phyloP scores from a whole-genome alignment of 2,113 vertebrate species.

The Cochlearius cochlearius region DNA sequence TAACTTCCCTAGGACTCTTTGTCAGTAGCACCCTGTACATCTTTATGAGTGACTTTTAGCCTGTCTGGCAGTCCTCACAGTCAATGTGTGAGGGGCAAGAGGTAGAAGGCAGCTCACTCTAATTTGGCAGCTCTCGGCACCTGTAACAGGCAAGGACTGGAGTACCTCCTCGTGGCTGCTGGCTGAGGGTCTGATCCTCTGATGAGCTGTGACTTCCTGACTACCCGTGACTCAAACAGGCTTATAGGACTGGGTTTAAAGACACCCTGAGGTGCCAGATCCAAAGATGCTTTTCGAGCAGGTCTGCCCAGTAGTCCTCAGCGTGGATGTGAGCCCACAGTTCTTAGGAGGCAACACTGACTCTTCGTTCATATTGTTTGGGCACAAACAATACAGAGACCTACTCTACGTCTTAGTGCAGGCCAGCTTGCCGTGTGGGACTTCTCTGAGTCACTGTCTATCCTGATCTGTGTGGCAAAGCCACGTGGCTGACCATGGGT shows the following conservation, averaged over 20 bases:
- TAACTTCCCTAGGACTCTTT: not conserved
- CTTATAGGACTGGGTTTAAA: not conserved
- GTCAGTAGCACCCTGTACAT: not conserved
- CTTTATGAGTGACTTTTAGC: not conserved
- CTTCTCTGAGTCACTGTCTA: not conserved
- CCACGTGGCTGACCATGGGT: not conserved
- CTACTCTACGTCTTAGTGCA: not conserved
- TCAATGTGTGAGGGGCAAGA: not conserved
- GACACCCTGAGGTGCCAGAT: not conserved
- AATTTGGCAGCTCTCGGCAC: not conserved
- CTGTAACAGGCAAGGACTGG: not conserved
- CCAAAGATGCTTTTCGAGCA: not conserved
- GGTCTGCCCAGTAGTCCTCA: not conserved
- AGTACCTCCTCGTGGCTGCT: not conserved
- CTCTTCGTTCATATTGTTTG: not conserved
- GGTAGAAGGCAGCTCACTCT: not conserved
- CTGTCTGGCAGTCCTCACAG: not conserved
- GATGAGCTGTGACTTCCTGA: not conserved
- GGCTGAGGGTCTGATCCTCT: not conserved
- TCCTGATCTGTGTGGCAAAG: not conserved
- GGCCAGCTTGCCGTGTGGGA: not conserved
- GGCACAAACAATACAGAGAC: not conserved
- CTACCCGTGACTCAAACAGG: not conserved
- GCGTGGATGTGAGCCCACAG: not conserved
- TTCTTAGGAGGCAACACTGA: not conserved